Evolutionary conservation across 2,888 invertebrate genomes (phyloP).

Genomic region (Zygogramma bicolorata): DNA sequence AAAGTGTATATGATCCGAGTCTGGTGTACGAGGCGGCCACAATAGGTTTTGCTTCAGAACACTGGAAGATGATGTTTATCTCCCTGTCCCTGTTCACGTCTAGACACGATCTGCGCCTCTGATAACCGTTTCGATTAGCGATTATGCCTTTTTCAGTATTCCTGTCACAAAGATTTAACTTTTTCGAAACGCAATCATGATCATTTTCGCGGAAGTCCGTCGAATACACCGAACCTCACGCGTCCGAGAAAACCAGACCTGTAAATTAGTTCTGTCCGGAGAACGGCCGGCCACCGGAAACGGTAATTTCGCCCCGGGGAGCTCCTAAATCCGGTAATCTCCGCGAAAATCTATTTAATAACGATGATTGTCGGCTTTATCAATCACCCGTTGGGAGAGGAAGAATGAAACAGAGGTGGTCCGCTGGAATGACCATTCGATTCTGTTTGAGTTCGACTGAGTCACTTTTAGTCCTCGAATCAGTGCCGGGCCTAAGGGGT

Average conservation of each 20-base stretch:
- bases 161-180: background rate
- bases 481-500: no score
- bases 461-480: no score
- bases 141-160: no score
- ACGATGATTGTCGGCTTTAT: slow-evolving; percentile 51
- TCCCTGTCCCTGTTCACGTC: no score
- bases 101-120: no score
- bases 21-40: no score
- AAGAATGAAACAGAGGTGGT: slow-evolving; percentile 10
- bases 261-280: slow-evolving; percentile 12
- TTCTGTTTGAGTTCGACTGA: no score
- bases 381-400: slow-evolving; percentile 42
- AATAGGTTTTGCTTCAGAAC: no score
- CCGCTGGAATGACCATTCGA: background rate
- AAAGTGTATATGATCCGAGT: no score
- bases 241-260: background rate
- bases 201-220: background rate
- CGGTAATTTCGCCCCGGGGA: slow-evolving; percentile 47
- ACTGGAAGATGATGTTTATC: no score
- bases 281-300: slow-evolving; percentile 24
- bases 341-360: slow-evolving; percentile 50
- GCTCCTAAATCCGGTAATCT: slow-evolving; percentile 51
- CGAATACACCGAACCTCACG: background rate
- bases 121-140: no score
- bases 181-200: background rate